A percentile compares a stretch with the other conserved stretches of the same genome.
Evolutionary conservation across 1,140 invertebrate genomes (phyloP).

Genomic region (Dreissena polymorpha): DNA sequence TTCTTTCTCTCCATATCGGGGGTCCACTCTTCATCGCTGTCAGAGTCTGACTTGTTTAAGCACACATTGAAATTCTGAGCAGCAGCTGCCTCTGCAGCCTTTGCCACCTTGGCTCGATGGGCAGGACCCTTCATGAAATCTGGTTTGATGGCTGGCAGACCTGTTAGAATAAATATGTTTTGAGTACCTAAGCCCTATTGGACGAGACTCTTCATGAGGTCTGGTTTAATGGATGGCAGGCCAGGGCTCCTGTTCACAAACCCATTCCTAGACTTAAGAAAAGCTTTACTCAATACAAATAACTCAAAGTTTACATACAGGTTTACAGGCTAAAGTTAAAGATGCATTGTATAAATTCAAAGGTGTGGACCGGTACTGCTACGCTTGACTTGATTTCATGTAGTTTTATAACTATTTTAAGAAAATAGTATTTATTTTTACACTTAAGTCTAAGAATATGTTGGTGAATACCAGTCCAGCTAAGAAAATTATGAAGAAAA

Average conservation of each 20-base stretch:
- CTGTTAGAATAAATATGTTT: neutral
- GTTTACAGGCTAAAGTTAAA: neutral
- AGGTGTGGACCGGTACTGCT: neutral
- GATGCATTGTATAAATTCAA: neutral
- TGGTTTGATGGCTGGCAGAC: slow-evolving; percentile 39
- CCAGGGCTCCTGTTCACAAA: neutral
- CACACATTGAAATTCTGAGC: neutral
- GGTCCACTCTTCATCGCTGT: slow-evolving; percentile 52
- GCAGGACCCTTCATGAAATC: slow-evolving; percentile 34
- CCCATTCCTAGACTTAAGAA: neutral
- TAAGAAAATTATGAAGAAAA: neutral
- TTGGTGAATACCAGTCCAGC: neutral
- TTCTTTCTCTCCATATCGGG: slow-evolving; percentile 39
- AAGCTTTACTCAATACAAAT: neutral
- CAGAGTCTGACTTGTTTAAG: neutral
- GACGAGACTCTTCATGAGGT: slow-evolving; percentile 37
- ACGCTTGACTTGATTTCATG: neutral
- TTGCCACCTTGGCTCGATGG: slow-evolving; percentile 1
- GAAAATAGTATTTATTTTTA: neutral
- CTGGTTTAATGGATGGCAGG: slow-evolving; percentile 32
- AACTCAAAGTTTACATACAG: neutral
- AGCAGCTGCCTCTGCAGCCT: neutral
- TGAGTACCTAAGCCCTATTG: neutral
- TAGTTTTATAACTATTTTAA: neutral
- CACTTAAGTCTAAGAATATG: neutral